Conservation (phyloP, 2,888 invertebrate genomes). For the Drosophila phalerata region DNA sequence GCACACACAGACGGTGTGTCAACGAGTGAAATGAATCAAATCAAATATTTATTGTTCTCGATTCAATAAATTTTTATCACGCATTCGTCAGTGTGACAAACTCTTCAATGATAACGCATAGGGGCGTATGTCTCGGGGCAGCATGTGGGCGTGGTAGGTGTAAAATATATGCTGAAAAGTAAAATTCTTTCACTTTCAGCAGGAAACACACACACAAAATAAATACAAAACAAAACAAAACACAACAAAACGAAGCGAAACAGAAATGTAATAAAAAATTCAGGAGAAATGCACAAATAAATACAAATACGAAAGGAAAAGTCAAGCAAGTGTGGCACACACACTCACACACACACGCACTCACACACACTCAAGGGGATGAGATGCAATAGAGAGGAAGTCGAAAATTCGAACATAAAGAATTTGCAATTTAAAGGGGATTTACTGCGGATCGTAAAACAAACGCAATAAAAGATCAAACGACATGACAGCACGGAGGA, state of each 20-base stretch:
- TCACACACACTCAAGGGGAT: conserved; percentile 7
- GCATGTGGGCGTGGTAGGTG: conserved; percentile 49
- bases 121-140: conserved; percentile 23
- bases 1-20: conserved; percentile 23
- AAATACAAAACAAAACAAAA: conserved; percentile 3
- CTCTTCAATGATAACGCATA: conserved; percentile 45
- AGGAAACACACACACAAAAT: background rate
- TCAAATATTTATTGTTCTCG: conserved; percentile 80
- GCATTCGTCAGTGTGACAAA: conserved; percentile 56
- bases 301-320: conserved; percentile 25
- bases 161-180: conserved; percentile 42
- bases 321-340: conserved; percentile 27
- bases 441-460: conserved; percentile 79
- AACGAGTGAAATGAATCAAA: conserved; percentile 73
- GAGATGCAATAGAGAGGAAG: conserved; percentile 22
- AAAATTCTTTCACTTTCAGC: conserved; percentile 42
- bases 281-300: conserved; percentile 60
- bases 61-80: conserved; percentile 81
- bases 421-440: conserved; percentile 81
- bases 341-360: conserved; percentile 10
- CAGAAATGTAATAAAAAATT: conserved; percentile 48
- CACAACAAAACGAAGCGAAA: conserved; percentile 5
- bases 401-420: conserved; percentile 78
- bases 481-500: conserved; percentile 69
- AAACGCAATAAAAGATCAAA: conserved; percentile 81